Conservation (phyloP, 2,113 vertebrate species). For the Chauna torquata region DNA sequence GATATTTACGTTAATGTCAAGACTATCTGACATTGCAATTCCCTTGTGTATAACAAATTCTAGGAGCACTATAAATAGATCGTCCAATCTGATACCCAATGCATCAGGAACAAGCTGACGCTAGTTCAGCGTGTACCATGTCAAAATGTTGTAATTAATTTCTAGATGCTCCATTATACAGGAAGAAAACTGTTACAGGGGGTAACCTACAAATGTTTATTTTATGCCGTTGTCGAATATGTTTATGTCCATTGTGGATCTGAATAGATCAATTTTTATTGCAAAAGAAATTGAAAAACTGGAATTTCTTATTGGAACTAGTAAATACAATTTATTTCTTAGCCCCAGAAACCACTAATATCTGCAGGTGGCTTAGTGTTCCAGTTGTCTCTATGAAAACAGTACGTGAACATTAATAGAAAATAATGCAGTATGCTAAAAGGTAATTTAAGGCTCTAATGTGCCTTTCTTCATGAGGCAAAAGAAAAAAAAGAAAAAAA, state of each 20-base stretch:
- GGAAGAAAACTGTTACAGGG: neutral
- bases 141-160: slow-evolving; percentile 47
- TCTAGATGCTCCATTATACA: neutral
- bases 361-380: neutral
- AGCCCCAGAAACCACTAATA: neutral
- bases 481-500: neutral
- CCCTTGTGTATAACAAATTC: slow-evolving; percentile 30
- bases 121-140: slow-evolving; percentile 36
- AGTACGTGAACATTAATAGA: neutral
- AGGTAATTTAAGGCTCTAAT: neutral
- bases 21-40: slow-evolving; percentile 18
- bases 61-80: slow-evolving; percentile 35
- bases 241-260: neutral
- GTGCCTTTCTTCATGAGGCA: neutral
- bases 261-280: neutral
- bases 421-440: neutral
- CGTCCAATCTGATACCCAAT: slow-evolving; percentile 11
- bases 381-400: neutral
- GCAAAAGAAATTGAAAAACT: neutral
- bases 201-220: neutral
- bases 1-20: slow-evolving; percentile 21
- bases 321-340: neutral
- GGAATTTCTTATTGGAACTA: neutral
- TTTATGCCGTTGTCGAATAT: neutral
- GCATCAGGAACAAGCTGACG: slow-evolving; percentile 37